Base-by-base conservation (phyloP, 2,113 vertebrate genomes). In the Sakesphorus luctuosus region DNA sequence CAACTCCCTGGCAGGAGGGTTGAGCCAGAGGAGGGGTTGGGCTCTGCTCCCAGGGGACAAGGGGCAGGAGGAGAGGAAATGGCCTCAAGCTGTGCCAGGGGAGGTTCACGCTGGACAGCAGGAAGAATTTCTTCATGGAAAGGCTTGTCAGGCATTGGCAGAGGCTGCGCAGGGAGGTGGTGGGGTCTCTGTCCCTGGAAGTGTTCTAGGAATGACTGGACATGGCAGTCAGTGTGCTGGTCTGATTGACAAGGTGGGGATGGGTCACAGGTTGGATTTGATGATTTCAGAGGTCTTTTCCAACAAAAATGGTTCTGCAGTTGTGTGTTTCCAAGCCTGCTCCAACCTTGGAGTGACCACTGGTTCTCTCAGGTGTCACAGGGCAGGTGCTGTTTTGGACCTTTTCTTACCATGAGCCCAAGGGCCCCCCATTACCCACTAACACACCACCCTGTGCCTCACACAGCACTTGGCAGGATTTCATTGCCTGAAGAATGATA, bases 261-360 rank as follows among this genome's bases (percentile, higher is more conserved):
- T 49, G 0, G 4, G 15, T 24, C 50, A n/a, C n/a, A 47, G 18
- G 3, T 13, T 11, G 40, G 26, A 9, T 9, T 38, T 8, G 3
- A 3, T 47, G 68, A 1, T 0, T 8, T 33, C 17, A 25, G 40
- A 65, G 14, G 9, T 9, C 5, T 13, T 38, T 74, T 55, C 4
- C 17, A 47, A 13, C 11, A 49, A 1, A 9, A 3, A n/a, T 19
- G 18, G 20, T 33, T 13, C 31, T n/a, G 31, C 33, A 31, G 55
- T 21, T n/a, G 31, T 55, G 53, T 56, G 55, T 33, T 33, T 56
- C 55, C 26, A 33, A 56, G 31, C 55, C 31, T 8, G 19, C 55
- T 56, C 18, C 55, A 33, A 31, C 20, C 55, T 31, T n/a, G 55
- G 31, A n/a, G 55, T 21, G 31, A n/a, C 55, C 55, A 21, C 8